These are phyloP conservation scores for Cartodere bifasciata DNA, from an alignment of 2,888 invertebrate genomes.

Conservation along the genomic window DNA sequence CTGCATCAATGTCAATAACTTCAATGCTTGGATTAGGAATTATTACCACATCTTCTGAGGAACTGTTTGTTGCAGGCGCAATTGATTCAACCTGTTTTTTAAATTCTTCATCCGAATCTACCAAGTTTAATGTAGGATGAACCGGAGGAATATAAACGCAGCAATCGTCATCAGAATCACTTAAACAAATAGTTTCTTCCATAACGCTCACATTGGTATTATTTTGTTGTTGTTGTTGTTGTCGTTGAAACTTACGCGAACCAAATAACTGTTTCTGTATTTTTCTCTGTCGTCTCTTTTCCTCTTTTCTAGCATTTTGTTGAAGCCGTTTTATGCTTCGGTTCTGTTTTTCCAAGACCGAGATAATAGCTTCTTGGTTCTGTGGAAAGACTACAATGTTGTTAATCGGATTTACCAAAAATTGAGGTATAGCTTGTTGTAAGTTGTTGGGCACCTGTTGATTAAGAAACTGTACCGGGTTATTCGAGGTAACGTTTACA, in stretches of 20 bases:
- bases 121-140: constrained; percentile 8
- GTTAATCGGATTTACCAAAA: constrained; percentile 8
- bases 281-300: constrained; percentile 1
- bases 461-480: constrained; percentile 1
- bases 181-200: constrained; percentile 5
- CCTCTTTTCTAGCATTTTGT: neutral
- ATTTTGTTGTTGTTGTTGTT: neutral
- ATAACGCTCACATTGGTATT: neutral
- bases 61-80: neutral
- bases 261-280: too few species aligned
- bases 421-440: too few species aligned
- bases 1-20: constrained; percentile 23
- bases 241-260: too few species aligned
- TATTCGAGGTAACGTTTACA: too few species aligned
- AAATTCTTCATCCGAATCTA: constrained; percentile 13
- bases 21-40: constrained; percentile 22
- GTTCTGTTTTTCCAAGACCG: too few species aligned
- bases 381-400: constrained; percentile 8
- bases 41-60: constrained; percentile 20
- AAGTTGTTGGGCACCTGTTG: too few species aligned
- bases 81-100: constrained; percentile 5
- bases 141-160: constrained; percentile 12
- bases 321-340: neutral
- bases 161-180: constrained; percentile 12
- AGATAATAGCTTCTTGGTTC: constrained; percentile 5